These are phyloP conservation scores for Encarsia formosa DNA, from an alignment of 2,888 invertebrate species.

Conservation along the genomic window DNA sequence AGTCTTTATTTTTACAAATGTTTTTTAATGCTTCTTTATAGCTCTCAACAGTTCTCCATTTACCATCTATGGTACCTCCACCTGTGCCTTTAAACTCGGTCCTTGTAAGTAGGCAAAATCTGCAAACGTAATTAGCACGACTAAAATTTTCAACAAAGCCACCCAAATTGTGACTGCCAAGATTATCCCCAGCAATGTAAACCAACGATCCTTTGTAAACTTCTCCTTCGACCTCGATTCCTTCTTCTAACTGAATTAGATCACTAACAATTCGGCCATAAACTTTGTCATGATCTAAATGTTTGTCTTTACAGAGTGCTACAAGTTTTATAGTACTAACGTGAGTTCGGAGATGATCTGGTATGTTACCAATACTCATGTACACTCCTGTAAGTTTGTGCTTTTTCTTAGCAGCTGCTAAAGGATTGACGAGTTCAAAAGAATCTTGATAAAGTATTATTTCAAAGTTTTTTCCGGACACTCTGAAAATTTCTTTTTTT, in stretches of 20 bases:
- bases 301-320: constrained; percentile 32
- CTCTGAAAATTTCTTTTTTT: constrained; percentile 12
- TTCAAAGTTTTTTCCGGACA: constrained; percentile 17
- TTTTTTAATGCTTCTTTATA: constrained; percentile 1
- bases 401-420: constrained; percentile 34
- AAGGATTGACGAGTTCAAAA: constrained; percentile 38
- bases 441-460: constrained; percentile 38
- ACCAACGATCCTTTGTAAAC: constrained; percentile 29
- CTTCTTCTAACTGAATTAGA: constrained; percentile 30
- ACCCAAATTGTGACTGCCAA: constrained; percentile 34
- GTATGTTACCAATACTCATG: constrained; percentile 33
- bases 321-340: constrained; percentile 36
- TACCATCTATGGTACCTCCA: background rate
- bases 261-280: constrained; percentile 30
- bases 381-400: constrained; percentile 37
- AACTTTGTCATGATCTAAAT: constrained; percentile 31
- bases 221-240: background rate
- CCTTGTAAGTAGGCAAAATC: constrained; percentile 28
- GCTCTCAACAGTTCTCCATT: background rate
- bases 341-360: constrained; percentile 28
- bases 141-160: constrained; percentile 36
- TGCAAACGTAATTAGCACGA: constrained; percentile 31
- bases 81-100: background rate
- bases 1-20: background rate
- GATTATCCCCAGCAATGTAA: constrained; percentile 23